A percentile compares a stretch with the other conserved stretches of the same genome.
phyloP scores from a whole-genome alignment of 2,888 invertebrate genomes.

The Ecliptopera silaceata region DNA sequence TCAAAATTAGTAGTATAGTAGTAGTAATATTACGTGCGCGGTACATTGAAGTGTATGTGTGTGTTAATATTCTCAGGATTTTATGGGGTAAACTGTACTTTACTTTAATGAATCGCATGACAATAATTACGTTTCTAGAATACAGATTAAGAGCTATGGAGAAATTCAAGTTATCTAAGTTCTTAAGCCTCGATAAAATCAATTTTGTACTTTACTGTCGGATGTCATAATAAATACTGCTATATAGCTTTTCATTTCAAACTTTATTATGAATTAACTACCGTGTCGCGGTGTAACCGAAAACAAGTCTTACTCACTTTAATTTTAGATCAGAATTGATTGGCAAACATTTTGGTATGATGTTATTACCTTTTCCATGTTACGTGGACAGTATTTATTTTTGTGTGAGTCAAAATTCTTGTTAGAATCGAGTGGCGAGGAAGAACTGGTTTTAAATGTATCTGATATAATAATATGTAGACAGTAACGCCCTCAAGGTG shows the following conservation, averaged over 20 bases:
- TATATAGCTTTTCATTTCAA: constrained; percentile 68
- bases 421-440: constrained; percentile 74
- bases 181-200: constrained; percentile 70
- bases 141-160: constrained; percentile 47
- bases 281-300: constrained; percentile 46
- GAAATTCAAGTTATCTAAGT: constrained; percentile 67
- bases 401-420: constrained; percentile 79
- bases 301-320: constrained; percentile 60
- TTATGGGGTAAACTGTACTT: not conserved
- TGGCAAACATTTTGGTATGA: constrained; percentile 57
- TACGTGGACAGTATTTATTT: constrained; percentile 80
- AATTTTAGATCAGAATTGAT: constrained; percentile 58
- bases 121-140: constrained; percentile 55
- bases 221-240: constrained; percentile 79
- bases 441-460: constrained; percentile 74
- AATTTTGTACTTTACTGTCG: constrained; percentile 77
- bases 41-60: too few relatives aligned
- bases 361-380: constrained; percentile 74
- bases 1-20: too few relatives aligned
- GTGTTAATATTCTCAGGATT: too few relatives aligned
- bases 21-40: too few relatives aligned
- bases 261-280: constrained; percentile 62
- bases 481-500: constrained; percentile 73
- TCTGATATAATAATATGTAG: constrained; percentile 75
- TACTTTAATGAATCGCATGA: constrained; percentile 50